Evolutionary conservation across 2,797 vertebrate genomes (phyloP).

Genomic region (Oreortyx pictus): DNA sequence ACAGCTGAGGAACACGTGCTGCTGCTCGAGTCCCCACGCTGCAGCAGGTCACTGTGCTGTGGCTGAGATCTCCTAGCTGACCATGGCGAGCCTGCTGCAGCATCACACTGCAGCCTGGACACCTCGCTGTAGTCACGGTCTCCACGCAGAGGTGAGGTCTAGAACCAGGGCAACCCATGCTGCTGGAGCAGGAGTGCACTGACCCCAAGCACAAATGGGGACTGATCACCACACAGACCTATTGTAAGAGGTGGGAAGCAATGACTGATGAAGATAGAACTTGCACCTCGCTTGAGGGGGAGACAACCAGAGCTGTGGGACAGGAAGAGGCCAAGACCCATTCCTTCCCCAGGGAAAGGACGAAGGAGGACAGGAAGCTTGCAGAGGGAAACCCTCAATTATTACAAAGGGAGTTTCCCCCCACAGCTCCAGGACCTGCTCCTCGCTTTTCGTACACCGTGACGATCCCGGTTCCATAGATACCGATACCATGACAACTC

Average conservation of each 20-base stretch:
- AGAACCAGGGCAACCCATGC: fast-evolving
- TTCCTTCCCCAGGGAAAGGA: background rate
- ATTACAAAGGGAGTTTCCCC: conserved; percentile 23
- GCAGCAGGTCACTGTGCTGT: background rate
- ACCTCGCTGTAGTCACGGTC: background rate
- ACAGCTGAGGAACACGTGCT: background rate
- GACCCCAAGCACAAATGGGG: fast-evolving
- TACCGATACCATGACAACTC: conserved; percentile 77
- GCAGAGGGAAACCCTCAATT: background rate
- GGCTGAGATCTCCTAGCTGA: background rate
- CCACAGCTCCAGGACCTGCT: background rate
- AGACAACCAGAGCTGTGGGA: background rate
- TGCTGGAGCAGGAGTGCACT: fast-evolving
- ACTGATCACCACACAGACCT: background rate
- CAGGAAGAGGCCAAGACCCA: background rate
- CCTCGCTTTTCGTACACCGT: background rate
- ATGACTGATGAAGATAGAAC: background rate
- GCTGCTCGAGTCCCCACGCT: no score
- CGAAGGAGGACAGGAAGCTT: background rate
- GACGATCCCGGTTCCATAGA: conserved; percentile 58
- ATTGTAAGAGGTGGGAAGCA: background rate
- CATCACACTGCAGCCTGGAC: no score
- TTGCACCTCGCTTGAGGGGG: fast-evolving
- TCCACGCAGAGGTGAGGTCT: fast-evolving
- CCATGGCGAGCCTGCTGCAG: background rate